Percentiles rank a stretch among this genome's conserved stretches.
phyloP scores from a whole-genome alignment of 2,888 invertebrate species.

The Campoletis raptor region DNA sequence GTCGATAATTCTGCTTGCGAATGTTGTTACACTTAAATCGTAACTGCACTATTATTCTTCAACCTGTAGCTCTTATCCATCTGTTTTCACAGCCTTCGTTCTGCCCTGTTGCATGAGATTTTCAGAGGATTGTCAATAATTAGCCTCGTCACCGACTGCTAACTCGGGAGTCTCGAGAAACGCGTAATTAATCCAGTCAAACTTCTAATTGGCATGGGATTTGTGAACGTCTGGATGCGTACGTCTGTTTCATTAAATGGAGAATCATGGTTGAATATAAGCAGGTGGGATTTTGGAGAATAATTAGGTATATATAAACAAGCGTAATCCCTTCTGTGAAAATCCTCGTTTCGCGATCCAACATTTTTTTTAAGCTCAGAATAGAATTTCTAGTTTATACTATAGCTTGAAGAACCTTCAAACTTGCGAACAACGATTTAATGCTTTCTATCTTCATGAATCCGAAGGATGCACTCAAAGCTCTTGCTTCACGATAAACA shows the following conservation, averaged over 20 bases:
- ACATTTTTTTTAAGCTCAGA: slow-evolving; percentile 42
- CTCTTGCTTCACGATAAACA: background rate
- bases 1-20: background rate
- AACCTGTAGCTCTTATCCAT: slow-evolving; percentile 43
- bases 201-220: slow-evolving; percentile 79
- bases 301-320: slow-evolving; percentile 32
- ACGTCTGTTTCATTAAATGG: slow-evolving; percentile 71
- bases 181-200: slow-evolving; percentile 80
- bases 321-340: background rate
- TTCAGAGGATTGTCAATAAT: slow-evolving; percentile 74
- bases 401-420: background rate
- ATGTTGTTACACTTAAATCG: background rate
- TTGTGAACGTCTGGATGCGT: slow-evolving; percentile 34
- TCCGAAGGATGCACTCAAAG: background rate
- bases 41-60: background rate
- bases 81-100: slow-evolving; percentile 12
- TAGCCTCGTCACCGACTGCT: slow-evolving; percentile 79
- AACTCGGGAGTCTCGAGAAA: slow-evolving; percentile 79
- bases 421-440: slow-evolving; percentile 6
- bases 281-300: slow-evolving; percentile 25
- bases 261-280: slow-evolving; percentile 63
- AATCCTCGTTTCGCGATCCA: background rate
- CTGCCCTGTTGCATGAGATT: slow-evolving; percentile 53
- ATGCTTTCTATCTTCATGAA: slow-evolving; percentile 28
- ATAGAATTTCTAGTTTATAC: slow-evolving; percentile 17